Conservation (phyloP, 1,140 invertebrate genomes). For the Amyelois transitella region DNA sequence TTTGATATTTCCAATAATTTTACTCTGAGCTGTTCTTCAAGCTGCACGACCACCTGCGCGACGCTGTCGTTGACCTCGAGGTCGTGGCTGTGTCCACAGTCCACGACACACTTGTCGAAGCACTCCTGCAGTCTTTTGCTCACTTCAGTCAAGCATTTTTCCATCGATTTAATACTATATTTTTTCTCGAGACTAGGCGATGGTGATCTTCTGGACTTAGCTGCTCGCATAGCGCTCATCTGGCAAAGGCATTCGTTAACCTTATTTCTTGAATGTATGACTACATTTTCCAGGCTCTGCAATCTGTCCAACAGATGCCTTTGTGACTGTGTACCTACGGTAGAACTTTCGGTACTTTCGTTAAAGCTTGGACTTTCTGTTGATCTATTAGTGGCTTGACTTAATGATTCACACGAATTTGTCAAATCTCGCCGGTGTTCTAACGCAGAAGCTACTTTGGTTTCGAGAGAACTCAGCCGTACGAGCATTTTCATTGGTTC, state of each 20-base stretch:
- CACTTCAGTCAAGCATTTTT: conserved; percentile 76
- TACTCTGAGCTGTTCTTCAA: conserved; percentile 78
- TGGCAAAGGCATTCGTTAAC: conserved; percentile 73
- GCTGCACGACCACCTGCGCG: conserved; percentile 77
- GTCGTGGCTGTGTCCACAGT: conserved; percentile 52
- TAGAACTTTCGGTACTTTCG: conserved; percentile 48
- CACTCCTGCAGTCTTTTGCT: conserved; percentile 75
- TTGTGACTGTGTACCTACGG: conserved; percentile 58
- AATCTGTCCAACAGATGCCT: conserved; percentile 74
- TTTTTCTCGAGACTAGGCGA: conserved; percentile 76
- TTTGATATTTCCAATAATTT: conserved; percentile 80
- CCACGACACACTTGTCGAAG: conserved; percentile 73
- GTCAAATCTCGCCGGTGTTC: conserved; percentile 69
- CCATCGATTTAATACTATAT: conserved; percentile 75
- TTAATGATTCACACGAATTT: conserved; percentile 74
- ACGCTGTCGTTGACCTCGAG: conserved; percentile 75
- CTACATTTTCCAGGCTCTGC: conserved; percentile 75
- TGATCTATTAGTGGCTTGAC: conserved; percentile 43
- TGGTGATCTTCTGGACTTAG: conserved; percentile 73
- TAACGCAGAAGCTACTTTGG: conserved; percentile 79
- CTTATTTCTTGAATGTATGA: conserved; percentile 74
- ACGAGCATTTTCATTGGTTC: conserved; percentile 87
- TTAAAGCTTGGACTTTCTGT: conserved; percentile 45
- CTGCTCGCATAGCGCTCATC: conserved; percentile 74
- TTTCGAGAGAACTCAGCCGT: conserved; percentile 82